These are phyloP conservation scores for Ranitomeya variabilis DNA, from an alignment of 2,113 vertebrate genomes.

Conservation along the genomic window DNA sequence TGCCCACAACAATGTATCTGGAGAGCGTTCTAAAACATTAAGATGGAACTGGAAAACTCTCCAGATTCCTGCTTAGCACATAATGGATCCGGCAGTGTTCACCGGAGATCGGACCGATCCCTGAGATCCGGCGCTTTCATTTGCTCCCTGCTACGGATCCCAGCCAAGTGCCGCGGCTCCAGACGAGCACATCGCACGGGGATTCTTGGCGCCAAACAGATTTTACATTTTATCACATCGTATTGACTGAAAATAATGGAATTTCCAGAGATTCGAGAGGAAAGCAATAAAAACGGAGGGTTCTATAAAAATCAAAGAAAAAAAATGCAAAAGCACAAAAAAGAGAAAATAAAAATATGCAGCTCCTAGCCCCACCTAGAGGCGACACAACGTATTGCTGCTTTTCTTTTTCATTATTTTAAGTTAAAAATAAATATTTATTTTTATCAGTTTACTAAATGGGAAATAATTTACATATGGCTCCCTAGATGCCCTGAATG, in stretches of 20 bases:
- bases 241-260: neutral
- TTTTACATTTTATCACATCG: conserved; percentile 27
- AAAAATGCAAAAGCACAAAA: neutral
- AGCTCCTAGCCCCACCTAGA: neutral
- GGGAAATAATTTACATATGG: too few species aligned
- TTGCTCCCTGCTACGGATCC: neutral
- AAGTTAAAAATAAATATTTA: too few species aligned
- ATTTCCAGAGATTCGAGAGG: neutral
- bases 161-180: conserved; percentile 1
- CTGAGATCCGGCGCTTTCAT: too few species aligned
- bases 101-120: too few species aligned
- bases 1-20: too few species aligned
- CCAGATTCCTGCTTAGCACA: too few species aligned
- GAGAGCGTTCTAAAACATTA: too few species aligned
- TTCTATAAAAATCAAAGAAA: neutral
- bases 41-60: too few species aligned
- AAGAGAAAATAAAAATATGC: neutral
- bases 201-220: neutral
- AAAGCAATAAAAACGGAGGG: neutral
- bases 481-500: too few species aligned
- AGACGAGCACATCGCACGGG: neutral
- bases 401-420: neutral
- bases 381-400: neutral
- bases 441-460: too few species aligned
- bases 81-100: too few species aligned